phyloP scores from a whole-genome alignment of 2,888 invertebrate genomes.

The Yponomeuta evonymella region DNA sequence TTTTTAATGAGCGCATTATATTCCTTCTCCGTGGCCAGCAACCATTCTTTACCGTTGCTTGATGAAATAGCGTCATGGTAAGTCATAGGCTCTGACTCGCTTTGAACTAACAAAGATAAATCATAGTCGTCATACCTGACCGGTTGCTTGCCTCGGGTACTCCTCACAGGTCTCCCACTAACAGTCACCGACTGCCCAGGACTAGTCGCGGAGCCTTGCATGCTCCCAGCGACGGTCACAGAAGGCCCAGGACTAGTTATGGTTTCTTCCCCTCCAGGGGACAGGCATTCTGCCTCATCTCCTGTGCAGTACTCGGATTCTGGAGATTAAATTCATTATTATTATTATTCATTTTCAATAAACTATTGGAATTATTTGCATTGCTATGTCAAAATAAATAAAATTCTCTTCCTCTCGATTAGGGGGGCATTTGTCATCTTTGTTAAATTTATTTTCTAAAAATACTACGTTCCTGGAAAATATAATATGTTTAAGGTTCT shows the following conservation, averaged over 20 bases:
- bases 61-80: conserved; percentile 9
- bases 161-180: not conserved
- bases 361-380: too few species aligned
- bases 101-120: not conserved
- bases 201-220: not conserved
- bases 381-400: too few species aligned
- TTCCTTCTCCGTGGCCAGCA: conserved; percentile 22
- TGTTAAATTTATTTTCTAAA: too few species aligned
- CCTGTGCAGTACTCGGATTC: not conserved
- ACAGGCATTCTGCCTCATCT: not conserved
- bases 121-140: not conserved
- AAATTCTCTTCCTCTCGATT: too few species aligned
- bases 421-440: too few species aligned
- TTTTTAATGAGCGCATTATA: conserved; percentile 21
- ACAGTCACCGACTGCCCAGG: not conserved
- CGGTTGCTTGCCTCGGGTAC: not conserved
- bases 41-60: conserved; percentile 17
- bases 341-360: too few species aligned
- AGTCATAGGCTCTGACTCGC: not conserved
- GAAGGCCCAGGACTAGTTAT: not conserved
- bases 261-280: not conserved
- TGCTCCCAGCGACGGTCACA: too few species aligned
- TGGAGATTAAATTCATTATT: not conserved
- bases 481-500: too few species aligned
- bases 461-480: too few species aligned